phyloP scores from a whole-genome alignment of 23 tunicate species.

The Ciona savignyi region DNA sequence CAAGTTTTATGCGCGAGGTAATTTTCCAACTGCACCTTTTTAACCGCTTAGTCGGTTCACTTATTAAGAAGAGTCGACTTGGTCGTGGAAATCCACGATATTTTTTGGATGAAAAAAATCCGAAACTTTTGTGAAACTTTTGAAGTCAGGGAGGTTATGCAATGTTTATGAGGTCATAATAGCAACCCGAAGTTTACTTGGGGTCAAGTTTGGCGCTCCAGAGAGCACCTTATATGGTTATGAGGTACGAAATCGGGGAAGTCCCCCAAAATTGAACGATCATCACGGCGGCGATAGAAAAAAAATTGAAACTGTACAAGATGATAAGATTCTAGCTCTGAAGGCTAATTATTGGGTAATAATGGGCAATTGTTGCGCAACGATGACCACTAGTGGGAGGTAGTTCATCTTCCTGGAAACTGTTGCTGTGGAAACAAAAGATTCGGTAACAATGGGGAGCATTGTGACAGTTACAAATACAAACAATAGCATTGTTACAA shows the following conservation, averaged over 20 bases:
- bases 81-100: no score
- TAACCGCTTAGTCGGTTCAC: no score
- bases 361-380: not conserved
- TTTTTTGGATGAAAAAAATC: no score
- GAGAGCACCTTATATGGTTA: not conserved
- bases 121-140: no score
- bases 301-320: not conserved
- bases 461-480: no score
- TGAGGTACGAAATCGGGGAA: not conserved
- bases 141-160: not conserved
- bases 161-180: not conserved
- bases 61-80: no score
- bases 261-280: not conserved
- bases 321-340: no score
- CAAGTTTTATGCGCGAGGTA: not conserved
- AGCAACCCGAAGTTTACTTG: not conserved
- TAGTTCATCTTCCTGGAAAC: slow-evolving; percentile 14
- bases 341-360: not conserved
- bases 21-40: not conserved
- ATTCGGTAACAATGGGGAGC: no score
- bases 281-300: not conserved
- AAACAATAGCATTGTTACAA: no score
- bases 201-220: not conserved
- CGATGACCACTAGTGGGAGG: not conserved
- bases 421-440: slow-evolving; percentile 5